Evolutionary conservation across 2,888 invertebrate genomes (phyloP).

Genomic region (Noctua janthina): DNA sequence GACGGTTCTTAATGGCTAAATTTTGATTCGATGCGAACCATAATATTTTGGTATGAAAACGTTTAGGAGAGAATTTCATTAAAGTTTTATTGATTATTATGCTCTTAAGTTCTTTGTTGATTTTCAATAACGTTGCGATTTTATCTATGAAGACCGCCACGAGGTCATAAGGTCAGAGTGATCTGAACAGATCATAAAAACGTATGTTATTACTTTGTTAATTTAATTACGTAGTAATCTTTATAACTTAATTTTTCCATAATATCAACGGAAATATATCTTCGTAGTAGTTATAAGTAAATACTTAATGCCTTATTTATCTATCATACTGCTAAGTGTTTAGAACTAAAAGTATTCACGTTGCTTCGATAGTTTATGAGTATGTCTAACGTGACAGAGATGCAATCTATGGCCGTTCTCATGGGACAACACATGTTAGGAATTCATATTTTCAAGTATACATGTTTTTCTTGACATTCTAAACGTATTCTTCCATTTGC

Average conservation of each 20-base stretch:
- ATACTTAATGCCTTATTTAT: conserved; percentile 3
- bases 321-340: background rate
- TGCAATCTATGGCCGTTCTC: conserved; percentile 51
- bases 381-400: conserved; percentile 50
- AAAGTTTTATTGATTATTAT: conserved; percentile 46
- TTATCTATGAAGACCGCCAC: conserved; percentile 34
- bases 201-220: conserved; percentile 19
- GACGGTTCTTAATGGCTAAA: conserved; percentile 59
- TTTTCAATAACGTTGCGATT: conserved; percentile 41
- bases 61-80: conserved; percentile 33
- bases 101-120: conserved; percentile 26
- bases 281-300: background rate
- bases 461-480: conserved; percentile 35
- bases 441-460: conserved; percentile 46
- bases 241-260: conserved; percentile 26
- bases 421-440: conserved; percentile 27
- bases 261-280: background rate
- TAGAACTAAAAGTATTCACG: conserved; percentile 9
- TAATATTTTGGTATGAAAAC: conserved; percentile 40
- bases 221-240: conserved; percentile 21
- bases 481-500: conserved; percentile 23
- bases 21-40: conserved; percentile 61
- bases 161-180: conserved; percentile 25
- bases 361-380: conserved; percentile 47
- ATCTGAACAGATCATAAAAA: conserved; percentile 23